Evolutionary conservation across 2,113 vertebrate genomes (phyloP).

Genomic region (Petrocephalus microphthalmus): DNA sequence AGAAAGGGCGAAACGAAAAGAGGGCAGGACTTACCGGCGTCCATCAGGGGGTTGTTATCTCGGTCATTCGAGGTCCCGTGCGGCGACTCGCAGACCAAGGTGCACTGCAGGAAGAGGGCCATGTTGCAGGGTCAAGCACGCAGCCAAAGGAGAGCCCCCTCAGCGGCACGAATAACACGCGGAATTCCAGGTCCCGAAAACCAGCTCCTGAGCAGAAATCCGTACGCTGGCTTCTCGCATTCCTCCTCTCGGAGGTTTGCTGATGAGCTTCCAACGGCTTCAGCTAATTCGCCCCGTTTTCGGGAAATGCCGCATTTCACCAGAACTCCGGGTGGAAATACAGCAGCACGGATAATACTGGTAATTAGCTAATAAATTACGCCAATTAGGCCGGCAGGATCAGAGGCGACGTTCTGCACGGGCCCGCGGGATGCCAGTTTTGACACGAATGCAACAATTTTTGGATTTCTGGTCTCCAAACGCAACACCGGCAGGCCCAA

Average conservation of each 20-base stretch:
- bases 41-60: conserved; percentile 76
- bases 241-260: neutral
- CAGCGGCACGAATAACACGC: neutral
- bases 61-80: conserved; percentile 60
- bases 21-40: conserved; percentile 67
- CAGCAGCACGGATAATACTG: neutral
- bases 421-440: neutral
- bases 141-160: neutral
- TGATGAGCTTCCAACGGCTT: neutral
- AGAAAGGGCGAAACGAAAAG: conserved; percentile 2
- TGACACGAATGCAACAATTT: neutral
- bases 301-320: neutral
- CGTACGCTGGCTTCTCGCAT: neutral
- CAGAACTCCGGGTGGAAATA: neutral
- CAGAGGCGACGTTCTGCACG: neutral
- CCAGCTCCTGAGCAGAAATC: neutral
- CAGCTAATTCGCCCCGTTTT: neutral
- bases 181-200: neutral
- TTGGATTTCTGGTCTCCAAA: neutral
- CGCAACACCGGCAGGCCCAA: neutral
- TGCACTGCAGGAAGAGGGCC: conserved; percentile 62
- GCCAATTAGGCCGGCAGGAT: neutral
- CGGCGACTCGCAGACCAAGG: conserved; percentile 75
- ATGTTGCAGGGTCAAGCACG: neutral
- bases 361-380: conserved; percentile 1